Conservation (phyloP, 2,797 vertebrate genomes). For the Sciurus carolinensis region DNA sequence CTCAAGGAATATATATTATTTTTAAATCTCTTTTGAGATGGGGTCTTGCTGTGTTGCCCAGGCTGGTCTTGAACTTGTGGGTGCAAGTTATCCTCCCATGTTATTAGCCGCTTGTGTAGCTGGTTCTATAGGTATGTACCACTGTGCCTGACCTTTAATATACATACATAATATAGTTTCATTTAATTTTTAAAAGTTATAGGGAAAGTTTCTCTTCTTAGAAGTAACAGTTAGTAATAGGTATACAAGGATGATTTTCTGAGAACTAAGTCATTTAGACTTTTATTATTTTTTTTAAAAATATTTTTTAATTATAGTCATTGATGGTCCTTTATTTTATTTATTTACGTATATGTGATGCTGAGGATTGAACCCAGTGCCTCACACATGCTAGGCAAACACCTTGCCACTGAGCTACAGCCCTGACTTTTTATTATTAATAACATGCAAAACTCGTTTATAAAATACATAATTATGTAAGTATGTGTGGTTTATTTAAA, state of each 20-base stretch:
- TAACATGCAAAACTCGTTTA: conserved; percentile 28
- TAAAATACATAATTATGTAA: background rate
- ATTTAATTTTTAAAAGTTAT: conserved; percentile 17
- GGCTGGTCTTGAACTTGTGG: background rate
- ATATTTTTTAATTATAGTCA: too few species aligned
- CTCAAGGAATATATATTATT: background rate
- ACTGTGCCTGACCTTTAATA: background rate
- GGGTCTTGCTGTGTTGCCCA: background rate
- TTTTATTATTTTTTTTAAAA: background rate
- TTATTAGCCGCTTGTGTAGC: background rate
- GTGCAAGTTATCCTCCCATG: background rate
- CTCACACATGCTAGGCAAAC: too few species aligned
- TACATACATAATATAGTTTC: conserved; percentile 30
- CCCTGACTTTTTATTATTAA: conserved; percentile 31
- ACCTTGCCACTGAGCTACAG: too few species aligned
- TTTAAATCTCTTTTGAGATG: background rate
- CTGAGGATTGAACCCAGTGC: too few species aligned
- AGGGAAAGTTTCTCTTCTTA: background rate
- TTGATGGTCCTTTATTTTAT: too few species aligned
- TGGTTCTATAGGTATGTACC: background rate
- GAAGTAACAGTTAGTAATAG: conserved; percentile 31
- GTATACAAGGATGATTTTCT: background rate
- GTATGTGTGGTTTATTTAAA: conserved; percentile 25
- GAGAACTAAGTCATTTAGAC: conserved; percentile 14
- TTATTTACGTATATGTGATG: too few species aligned